These are phyloP conservation scores for Zaprionus lineosus DNA, from an alignment of 2,888 invertebrate genomes.

Conservation along the genomic window DNA sequence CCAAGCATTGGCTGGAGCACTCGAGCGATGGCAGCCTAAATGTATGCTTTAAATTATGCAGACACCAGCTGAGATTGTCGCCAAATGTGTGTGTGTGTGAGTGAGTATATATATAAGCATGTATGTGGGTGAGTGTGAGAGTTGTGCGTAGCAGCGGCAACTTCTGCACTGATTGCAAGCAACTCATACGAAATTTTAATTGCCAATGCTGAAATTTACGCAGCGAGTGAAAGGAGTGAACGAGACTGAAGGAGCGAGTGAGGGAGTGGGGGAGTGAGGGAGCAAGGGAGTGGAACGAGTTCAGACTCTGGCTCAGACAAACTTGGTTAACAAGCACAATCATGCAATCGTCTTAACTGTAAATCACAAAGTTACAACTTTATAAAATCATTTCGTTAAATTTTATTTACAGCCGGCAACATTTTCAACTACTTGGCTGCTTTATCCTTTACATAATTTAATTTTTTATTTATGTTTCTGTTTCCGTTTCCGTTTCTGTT, in stretches of 20 bases:
- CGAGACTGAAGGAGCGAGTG: slow-evolving; percentile 24
- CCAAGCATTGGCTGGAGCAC: slow-evolving; percentile 36
- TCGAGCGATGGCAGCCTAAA: slow-evolving; percentile 66
- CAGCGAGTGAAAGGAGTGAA: slow-evolving; percentile 37
- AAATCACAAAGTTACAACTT: slow-evolving; percentile 73
- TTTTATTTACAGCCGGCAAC: slow-evolving; percentile 71
- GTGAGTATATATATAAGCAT: slow-evolving; percentile 8
- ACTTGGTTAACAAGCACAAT: slow-evolving; percentile 58
- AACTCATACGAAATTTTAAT: slow-evolving; percentile 80
- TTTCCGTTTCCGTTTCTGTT: slow-evolving; percentile 1
- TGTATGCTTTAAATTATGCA: slow-evolving; percentile 78
- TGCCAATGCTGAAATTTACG: slow-evolving; percentile 77
- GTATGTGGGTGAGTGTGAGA: slow-evolving; percentile 15
- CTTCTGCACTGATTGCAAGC: slow-evolving; percentile 76
- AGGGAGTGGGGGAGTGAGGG: slow-evolving; percentile 5
- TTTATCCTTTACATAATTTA: neutral
- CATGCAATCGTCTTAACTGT: slow-evolving; percentile 63
- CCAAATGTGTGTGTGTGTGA: slow-evolving; percentile 18
- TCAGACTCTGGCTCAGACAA: slow-evolving; percentile 8
- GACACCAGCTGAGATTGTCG: slow-evolving; percentile 75
- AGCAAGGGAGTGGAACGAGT: neutral
- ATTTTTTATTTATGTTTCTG: slow-evolving; percentile 22
- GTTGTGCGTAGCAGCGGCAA: slow-evolving; percentile 51
- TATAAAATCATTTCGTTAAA: slow-evolving; percentile 72
- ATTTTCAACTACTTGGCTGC: slow-evolving; percentile 22